These are phyloP conservation scores for Thunnus maccoyii DNA, from an alignment of 2,113 vertebrate species.

Conservation along the genomic window DNA sequence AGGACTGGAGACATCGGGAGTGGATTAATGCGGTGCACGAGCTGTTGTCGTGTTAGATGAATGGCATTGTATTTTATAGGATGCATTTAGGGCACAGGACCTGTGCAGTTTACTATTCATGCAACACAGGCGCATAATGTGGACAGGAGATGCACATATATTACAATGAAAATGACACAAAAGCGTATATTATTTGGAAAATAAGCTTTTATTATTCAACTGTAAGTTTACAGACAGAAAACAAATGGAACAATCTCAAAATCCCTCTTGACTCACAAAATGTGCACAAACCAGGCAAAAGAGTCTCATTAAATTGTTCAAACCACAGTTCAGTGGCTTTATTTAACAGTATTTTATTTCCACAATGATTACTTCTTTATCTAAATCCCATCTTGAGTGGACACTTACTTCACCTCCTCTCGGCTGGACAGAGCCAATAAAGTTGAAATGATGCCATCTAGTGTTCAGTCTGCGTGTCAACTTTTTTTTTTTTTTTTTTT, in stretches of 20 bases:
- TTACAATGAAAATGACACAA: constrained; percentile 3
- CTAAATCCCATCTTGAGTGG: background rate
- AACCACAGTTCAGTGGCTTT: too few relatives aligned
- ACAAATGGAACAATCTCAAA: background rate
- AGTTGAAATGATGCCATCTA: constrained; percentile 75
- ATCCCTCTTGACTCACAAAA: background rate
- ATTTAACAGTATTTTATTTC: background rate
- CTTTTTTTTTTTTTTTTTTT: too few relatives aligned
- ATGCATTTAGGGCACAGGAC: constrained; percentile 34
- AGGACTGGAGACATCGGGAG: constrained; percentile 18
- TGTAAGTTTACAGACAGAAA: constrained; percentile 8
- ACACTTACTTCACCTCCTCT: background rate
- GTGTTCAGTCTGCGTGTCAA: constrained; percentile 22
- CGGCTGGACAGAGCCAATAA: constrained; percentile 16
- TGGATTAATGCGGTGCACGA: constrained; percentile 11
- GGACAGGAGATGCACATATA: background rate
- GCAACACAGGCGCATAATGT: background rate
- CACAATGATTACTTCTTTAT: background rate
- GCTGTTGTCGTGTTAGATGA: constrained; percentile 25
- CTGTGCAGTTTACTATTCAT: background rate
- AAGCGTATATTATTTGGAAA: background rate
- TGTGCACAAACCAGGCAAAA: background rate
- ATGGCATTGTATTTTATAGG: constrained; percentile 6
- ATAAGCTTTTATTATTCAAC: constrained; percentile 43
- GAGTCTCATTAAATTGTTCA: too few relatives aligned